Evolutionary conservation across 2,888 invertebrate species (phyloP).

Genomic region (Drosophila aldrichi): DNA sequence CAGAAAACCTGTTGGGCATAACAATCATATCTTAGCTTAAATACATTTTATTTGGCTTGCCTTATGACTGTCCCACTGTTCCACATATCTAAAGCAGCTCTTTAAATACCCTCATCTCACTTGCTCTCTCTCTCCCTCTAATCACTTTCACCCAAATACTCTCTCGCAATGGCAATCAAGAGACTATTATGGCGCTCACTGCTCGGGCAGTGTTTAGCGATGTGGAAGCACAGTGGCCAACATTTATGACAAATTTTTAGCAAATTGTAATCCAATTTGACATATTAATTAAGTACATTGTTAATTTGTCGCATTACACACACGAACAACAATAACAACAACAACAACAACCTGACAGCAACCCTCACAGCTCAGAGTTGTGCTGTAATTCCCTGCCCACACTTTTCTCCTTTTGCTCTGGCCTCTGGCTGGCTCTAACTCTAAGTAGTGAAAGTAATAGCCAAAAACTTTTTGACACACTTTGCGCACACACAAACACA

Average conservation of each 20-base stretch:
- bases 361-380: constrained; percentile 24
- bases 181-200: background rate
- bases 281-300: constrained; percentile 79
- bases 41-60: background rate
- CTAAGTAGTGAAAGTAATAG: constrained; percentile 78
- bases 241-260: constrained; percentile 74
- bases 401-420: background rate
- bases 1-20: background rate
- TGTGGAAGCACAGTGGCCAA: constrained; percentile 39
- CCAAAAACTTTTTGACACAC: constrained; percentile 79
- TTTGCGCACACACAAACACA: constrained; percentile 45
- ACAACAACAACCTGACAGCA: constrained; percentile 17
- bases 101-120: background rate
- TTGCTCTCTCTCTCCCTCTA: background rate
- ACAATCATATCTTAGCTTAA: background rate
- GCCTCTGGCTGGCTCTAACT: constrained; percentile 40
- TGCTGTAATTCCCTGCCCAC: background rate
- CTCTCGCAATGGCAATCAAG: background rate
- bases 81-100: background rate
- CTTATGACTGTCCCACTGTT: background rate
- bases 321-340: constrained; percentile 24
- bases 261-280: constrained; percentile 78
- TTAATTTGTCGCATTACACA: constrained; percentile 76
- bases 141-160: background rate
- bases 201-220: constrained; percentile 18